Conservation (phyloP, 2,888 invertebrate species). For the Galerucella calmariensis region DNA sequence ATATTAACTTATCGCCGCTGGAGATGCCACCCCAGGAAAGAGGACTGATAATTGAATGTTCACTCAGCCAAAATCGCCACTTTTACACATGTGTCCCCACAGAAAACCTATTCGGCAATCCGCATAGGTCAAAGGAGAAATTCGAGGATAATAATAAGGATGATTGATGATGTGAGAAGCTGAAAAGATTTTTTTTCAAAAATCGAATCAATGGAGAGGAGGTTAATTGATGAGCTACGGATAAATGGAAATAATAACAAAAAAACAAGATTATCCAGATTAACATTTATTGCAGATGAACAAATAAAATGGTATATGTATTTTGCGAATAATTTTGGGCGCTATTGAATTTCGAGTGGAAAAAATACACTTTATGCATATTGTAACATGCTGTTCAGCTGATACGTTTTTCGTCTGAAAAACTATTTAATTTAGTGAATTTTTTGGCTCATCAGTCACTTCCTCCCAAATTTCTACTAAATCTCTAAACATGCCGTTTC, state of each 20-base stretch:
- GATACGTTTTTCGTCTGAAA: too few species aligned
- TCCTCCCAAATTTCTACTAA: too few species aligned
- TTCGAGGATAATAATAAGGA: conserved; percentile 14
- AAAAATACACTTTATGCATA: too few species aligned
- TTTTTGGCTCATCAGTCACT: too few species aligned
- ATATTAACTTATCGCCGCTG: conserved; percentile 38
- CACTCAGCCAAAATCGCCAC: conserved; percentile 34
- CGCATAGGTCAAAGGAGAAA: conserved; percentile 8
- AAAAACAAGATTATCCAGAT: too few species aligned
- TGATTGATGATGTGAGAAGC: background rate
- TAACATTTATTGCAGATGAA: too few species aligned
- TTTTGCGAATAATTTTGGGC: too few species aligned
- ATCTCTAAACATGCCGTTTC: too few species aligned
- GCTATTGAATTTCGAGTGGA: too few species aligned
- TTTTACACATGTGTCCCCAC: conserved; percentile 29
- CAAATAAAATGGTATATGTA: too few species aligned
- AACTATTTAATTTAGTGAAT: too few species aligned
- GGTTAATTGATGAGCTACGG: background rate
- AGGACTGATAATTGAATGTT: conserved; percentile 37
- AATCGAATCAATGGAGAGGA: background rate
- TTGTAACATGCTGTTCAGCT: too few species aligned
- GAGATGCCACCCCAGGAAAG: conserved; percentile 31
- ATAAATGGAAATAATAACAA: background rate
- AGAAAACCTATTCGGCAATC: conserved; percentile 13
- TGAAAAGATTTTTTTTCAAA: background rate